Evolutionary conservation across 1,140 invertebrate species (phyloP).

Genomic region (Drosophila jambulina): DNA sequence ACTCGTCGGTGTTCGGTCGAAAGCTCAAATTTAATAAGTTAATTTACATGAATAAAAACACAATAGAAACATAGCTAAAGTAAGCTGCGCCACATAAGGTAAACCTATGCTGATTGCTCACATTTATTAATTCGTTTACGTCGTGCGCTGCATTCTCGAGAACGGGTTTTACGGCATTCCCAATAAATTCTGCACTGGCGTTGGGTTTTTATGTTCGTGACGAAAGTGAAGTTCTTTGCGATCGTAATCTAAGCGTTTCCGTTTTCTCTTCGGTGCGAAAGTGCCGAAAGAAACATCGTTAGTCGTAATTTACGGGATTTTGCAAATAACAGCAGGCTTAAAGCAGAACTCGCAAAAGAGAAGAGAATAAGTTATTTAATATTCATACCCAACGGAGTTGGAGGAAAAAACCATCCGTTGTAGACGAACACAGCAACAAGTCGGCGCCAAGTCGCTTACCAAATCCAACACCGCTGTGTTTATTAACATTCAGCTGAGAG

Average conservation of each 20-base stretch:
- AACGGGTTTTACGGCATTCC: constrained; percentile 51
- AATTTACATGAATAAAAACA: background rate
- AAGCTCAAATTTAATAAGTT: background rate
- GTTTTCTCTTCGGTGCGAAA: constrained; percentile 40
- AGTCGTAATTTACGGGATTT: constrained; percentile 41
- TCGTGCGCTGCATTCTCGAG: constrained; percentile 41
- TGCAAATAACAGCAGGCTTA: constrained; percentile 30
- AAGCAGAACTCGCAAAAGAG: constrained; percentile 45
- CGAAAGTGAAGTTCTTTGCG: constrained; percentile 47
- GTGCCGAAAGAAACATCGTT: constrained; percentile 27
- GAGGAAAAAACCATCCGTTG: constrained; percentile 14
- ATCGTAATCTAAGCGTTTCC: constrained; percentile 58
- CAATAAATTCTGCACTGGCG: constrained; percentile 32
- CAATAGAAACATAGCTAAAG: background rate
- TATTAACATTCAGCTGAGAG: constrained; percentile 74
- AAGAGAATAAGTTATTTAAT: constrained; percentile 58
- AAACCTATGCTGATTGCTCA: constrained; percentile 24
- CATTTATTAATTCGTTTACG: constrained; percentile 10
- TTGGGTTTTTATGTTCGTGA: constrained; percentile 42
- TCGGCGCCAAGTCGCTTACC: constrained; percentile 55
- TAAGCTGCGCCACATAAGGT: constrained; percentile 18
- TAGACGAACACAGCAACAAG: constrained; percentile 76
- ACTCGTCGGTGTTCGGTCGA: constrained; percentile 22
- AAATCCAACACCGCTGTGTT: constrained; percentile 52
- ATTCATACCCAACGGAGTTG: constrained; percentile 49